Evolutionary conservation across 2,888 invertebrate genomes (phyloP).

Genomic region (Archips xylosteana): DNA sequence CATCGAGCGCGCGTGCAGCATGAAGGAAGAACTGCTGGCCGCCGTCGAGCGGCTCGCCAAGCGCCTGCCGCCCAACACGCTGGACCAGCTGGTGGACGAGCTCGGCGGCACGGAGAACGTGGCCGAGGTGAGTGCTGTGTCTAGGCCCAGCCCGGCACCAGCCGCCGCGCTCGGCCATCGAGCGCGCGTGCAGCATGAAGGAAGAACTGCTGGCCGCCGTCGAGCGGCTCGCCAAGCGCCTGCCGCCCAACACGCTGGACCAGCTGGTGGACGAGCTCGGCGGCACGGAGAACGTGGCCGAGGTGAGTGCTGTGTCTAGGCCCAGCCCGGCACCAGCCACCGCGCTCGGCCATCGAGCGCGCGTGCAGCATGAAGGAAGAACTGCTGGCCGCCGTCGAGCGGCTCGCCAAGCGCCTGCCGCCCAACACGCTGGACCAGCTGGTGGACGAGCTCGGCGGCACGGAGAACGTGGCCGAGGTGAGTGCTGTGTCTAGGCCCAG

Average conservation of each 20-base stretch:
- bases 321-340: conserved; percentile 77
- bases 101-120: conserved; percentile 99
- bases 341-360: conserved; percentile 94
- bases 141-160: conserved; percentile 69
- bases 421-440: conserved; percentile 99
- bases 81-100: conserved; percentile 99
- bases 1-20: conserved; percentile 94
- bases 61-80: conserved; percentile 96
- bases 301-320: conserved; percentile 82
- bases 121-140: conserved; percentile 89
- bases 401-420: conserved; percentile 94
- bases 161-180: conserved; percentile 93
- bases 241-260: conserved; percentile 99
- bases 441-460: conserved; percentile 98
- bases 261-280: conserved; percentile 99
- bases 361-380: conserved; percentile 98
- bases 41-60: conserved; percentile 94
- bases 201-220: conserved; percentile 93
- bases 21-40: conserved; percentile 96
- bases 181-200: conserved; percentile 96
- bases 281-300: conserved; percentile 98
- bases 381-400: conserved; percentile 92
- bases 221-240: conserved; percentile 92
- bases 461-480: conserved; percentile 98
- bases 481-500: conserved; percentile 58